Base-by-base conservation (phyloP, 1,140 invertebrate species). In the Zaprionus davidi region DNA sequence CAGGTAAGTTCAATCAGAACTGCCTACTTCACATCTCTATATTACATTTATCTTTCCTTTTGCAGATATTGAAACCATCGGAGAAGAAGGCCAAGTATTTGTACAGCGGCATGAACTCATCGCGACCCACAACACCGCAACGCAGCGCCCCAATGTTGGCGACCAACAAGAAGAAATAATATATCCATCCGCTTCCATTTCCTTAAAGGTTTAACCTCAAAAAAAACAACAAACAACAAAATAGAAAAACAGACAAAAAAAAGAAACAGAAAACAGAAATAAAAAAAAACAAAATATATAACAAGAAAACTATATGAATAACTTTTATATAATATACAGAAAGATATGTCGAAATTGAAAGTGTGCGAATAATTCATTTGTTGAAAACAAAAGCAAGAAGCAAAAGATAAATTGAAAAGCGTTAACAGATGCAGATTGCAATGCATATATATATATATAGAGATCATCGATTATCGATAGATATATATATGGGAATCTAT, bases 1-100 rank as follows among this genome's bases (percentile, higher is more conserved):
- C 95, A 95, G 93, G 94, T 94, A 73, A 53, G 67, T 9, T 7
- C 5, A 17, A 0, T 15, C 7, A 24, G 5, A 31, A 49, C 20
- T 55, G 6, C 51, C 71, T 70, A 2, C 49, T 62, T 46, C 51
- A 59, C 59, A 12, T 3, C 11, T 24, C 9, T 34, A 34, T 34
- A 34, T 34, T 34, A 3, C 9, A 34, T 34, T 5, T 0, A 5
- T 51, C 11, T 51, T 13, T 20, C 4, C 11, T 1, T 17, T 84
- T 94, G 90, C 91, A 99, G 98, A 99, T 99, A 87, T 94, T 99
- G 92, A 99, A 99, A 94, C 99, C 99, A 83, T 99, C 98, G 51
- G 99, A 99, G 93, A 99, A 99, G 94, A 99, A 99, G 94, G 98
- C 98, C 36, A 99, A 99, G 93, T 99, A 99, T 93, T 98, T 99